Base-by-base conservation (phyloP, 2,888 invertebrate species). In the Desoria tigrina region DNA sequence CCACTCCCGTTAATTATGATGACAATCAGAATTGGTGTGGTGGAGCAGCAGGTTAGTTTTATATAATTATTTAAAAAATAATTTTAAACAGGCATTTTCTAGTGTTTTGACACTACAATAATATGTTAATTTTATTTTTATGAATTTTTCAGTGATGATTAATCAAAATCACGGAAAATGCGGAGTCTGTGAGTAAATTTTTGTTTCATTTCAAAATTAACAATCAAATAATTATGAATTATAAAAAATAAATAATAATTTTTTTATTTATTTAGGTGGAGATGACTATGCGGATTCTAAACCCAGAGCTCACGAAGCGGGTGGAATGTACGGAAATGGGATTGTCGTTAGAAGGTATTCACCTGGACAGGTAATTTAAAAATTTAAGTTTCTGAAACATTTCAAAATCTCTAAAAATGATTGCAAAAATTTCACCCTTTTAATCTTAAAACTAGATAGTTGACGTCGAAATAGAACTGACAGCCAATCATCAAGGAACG, bases 11-110 rank as follows among this genome's bases (percentile, higher is more conserved):
- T 66, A 94, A 95, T 81, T 95, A 94, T 79, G 92, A 94, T 77
- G 94, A 95, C 81, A 94, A 94, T 78, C 93, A 94, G 81, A 85
- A 94, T 23, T 94, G 90, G 82, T 95, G 95, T 79, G 94, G 94
- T 27, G 94, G 93, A 58, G 91, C 90, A 79, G 88, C 91, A 80
- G 90, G 90, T 90, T 74, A 71, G 14, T 11, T 39, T 59, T 59
- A n/a, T 24, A 42, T 23, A 3, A 18, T 42, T 23, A 37, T 49
- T 11, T 18, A 16, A 49, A 49, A 49, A 49, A 18, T n/a, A n/a
- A n/a, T n/a, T n/a, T n/a, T n/a, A n/a, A n/a, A n/a, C n/a, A n/a
- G n/a, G n/a, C 16, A 9, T 11, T 39, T 14, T 21, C 18, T 49
- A 49, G 21, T 49, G 18, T 18, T 18, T 9, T 18, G n/a, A n/a